Evolutionary conservation across 2,888 invertebrate genomes (phyloP).

Genomic region (Diaprepes abbreviatus): DNA sequence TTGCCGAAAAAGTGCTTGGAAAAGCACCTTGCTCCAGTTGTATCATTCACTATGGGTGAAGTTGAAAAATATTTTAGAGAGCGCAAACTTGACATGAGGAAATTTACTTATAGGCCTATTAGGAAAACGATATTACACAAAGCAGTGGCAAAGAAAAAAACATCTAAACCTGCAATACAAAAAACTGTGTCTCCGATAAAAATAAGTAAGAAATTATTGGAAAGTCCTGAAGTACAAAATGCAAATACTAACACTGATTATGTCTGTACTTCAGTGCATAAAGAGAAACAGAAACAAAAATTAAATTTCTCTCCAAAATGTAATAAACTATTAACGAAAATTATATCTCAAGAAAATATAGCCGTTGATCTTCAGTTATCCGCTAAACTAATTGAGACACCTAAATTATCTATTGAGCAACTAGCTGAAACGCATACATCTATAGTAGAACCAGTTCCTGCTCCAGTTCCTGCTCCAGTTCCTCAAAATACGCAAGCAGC

Average conservation of each 20-base stretch:
- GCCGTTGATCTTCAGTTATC: background rate
- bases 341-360: background rate
- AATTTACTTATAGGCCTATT: slow-evolving; percentile 27
- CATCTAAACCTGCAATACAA: slow-evolving; percentile 1
- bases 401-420: background rate
- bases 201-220: slow-evolving; percentile 25
- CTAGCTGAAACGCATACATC: background rate
- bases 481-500: background rate
- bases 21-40: slow-evolving; percentile 48
- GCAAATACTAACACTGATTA: background rate
- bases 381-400: background rate
- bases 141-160: slow-evolving; percentile 28
- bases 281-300: slow-evolving; percentile 1
- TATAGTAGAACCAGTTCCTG: background rate
- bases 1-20: slow-evolving; percentile 50
- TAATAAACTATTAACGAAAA: background rate
- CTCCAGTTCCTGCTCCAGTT: background rate
- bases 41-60: slow-evolving; percentile 51
- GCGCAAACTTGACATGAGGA: slow-evolving; percentile 31
- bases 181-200: slow-evolving; percentile 32
- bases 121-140: background rate
- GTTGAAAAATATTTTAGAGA: slow-evolving; percentile 52
- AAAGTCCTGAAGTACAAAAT: background rate
- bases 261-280: slow-evolving; percentile 9
- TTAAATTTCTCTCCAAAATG: background rate